phyloP scores from a whole-genome alignment of 2,113 vertebrate species.

The Pipa parva region DNA sequence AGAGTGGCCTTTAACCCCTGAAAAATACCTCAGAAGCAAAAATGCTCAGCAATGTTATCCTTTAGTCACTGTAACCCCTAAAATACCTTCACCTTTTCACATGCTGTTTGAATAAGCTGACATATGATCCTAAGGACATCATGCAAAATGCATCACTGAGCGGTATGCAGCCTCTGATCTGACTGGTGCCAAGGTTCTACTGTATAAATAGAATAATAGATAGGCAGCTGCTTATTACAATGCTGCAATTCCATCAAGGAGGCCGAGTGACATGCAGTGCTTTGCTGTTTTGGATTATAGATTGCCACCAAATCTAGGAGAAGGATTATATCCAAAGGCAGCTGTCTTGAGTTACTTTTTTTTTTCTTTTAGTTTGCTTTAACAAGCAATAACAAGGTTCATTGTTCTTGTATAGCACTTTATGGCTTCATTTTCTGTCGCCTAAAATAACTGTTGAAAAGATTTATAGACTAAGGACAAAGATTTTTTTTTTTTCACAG shows the following conservation, averaged over 20 bases:
- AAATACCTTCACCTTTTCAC: neutral
- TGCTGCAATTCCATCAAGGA: conserved; percentile 24
- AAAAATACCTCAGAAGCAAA: neutral
- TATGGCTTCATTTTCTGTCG: neutral
- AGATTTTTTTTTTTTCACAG: no score
- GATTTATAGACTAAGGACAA: neutral
- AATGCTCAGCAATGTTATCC: accelerated
- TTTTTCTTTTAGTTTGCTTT: conserved; percentile 8
- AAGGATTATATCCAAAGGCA: conserved; percentile 25
- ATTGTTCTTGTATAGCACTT: neutral
- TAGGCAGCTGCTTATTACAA: conserved; percentile 33
- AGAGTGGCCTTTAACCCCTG: neutral
- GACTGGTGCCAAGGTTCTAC: conserved; percentile 26
- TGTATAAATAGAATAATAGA: conserved; percentile 37
- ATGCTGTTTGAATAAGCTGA: neutral
- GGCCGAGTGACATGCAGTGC: conserved; percentile 25
- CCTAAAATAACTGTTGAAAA: neutral
- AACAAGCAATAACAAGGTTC: conserved; percentile 8
- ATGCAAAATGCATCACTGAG: neutral
- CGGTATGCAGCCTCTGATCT: conserved; percentile 24
- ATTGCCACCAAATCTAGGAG: conserved; percentile 24
- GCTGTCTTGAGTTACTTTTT: conserved; percentile 25
- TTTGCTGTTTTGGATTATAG: conserved; percentile 28
- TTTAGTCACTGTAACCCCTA: neutral
- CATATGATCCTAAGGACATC: conserved; percentile 9